Conservation (phyloP, 1,140 invertebrate genomes). For the Scaptomyza montana region DNA sequence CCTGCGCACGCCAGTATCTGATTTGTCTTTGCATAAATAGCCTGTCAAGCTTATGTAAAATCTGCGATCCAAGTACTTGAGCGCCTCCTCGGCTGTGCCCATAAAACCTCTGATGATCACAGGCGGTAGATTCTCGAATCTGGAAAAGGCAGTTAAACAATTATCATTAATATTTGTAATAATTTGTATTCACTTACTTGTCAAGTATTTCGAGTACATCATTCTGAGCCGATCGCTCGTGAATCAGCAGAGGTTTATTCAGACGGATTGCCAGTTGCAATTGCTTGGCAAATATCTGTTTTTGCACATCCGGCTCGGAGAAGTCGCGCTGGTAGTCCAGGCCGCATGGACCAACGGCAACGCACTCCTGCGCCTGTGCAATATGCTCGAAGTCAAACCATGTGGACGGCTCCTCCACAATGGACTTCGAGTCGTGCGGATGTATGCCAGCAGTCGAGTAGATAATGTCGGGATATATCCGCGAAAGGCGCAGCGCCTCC, state of each 20-base stretch:
- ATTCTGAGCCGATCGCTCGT: slow-evolving; percentile 94
- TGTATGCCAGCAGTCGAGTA: slow-evolving; percentile 98
- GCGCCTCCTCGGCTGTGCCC: slow-evolving; percentile 93
- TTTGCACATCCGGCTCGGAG: slow-evolving; percentile 93
- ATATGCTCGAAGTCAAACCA: slow-evolving; percentile 89
- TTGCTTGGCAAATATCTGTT: slow-evolving; percentile 95
- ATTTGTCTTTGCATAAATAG: slow-evolving; percentile 89
- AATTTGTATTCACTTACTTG: slow-evolving; percentile 70
- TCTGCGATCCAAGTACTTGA: slow-evolving; percentile 93
- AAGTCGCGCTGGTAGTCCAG: slow-evolving; percentile 97
- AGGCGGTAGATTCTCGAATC: slow-evolving; percentile 88
- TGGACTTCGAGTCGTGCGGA: slow-evolving; percentile 97
- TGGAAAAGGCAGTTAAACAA: slow-evolving; percentile 19
- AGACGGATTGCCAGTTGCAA: slow-evolving; percentile 93
- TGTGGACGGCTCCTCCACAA: slow-evolving; percentile 90
- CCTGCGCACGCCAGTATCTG: slow-evolving; percentile 93
- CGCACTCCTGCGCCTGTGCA: slow-evolving; percentile 93
- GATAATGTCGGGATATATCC: slow-evolving; percentile 94
- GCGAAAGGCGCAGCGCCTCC: slow-evolving; percentile 93
- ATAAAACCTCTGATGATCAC: slow-evolving; percentile 97
- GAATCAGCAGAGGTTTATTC: slow-evolving; percentile 94
- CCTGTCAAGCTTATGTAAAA: slow-evolving; percentile 94
- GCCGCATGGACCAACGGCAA: slow-evolving; percentile 96
- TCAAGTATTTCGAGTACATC: slow-evolving; percentile 89
- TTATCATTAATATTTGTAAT: background rate